phyloP scores from a whole-genome alignment of 2,113 vertebrate genomes.

The Anhinga rufa region DNA sequence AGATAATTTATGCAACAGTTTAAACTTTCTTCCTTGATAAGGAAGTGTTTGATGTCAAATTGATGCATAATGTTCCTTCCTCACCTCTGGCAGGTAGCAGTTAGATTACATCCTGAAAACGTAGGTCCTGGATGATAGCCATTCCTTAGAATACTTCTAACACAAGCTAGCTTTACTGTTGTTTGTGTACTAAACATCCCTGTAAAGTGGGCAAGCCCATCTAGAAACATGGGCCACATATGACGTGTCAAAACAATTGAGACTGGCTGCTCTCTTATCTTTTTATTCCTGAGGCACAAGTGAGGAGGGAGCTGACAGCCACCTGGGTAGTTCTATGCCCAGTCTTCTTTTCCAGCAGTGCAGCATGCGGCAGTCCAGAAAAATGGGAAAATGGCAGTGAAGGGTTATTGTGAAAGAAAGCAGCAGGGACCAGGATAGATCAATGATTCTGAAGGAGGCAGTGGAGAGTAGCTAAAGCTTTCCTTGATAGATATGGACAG shows the following conservation, averaged over 20 bases:
- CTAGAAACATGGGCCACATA: not conserved
- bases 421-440: not conserved
- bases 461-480: not conserved
- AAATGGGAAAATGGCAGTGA: not conserved
- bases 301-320: not conserved
- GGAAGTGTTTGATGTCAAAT: not conserved
- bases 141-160: not conserved
- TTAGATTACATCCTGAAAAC: not conserved
- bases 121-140: not conserved
- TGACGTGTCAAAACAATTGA: not conserved
- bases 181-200: not conserved
- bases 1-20: not conserved
- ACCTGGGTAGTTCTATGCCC: not conserved
- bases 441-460: not conserved
- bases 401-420: not conserved
- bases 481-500: not conserved
- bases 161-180: not conserved
- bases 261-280: not conserved
- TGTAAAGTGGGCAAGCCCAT: not conserved
- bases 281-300: not conserved
- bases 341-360: not conserved
- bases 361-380: not conserved
- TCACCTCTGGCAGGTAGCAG: not conserved
- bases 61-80: not conserved
- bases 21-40: not conserved